Conservation (phyloP, 2,113 vertebrate species). For the Poeciliopsis prolifica region DNA sequence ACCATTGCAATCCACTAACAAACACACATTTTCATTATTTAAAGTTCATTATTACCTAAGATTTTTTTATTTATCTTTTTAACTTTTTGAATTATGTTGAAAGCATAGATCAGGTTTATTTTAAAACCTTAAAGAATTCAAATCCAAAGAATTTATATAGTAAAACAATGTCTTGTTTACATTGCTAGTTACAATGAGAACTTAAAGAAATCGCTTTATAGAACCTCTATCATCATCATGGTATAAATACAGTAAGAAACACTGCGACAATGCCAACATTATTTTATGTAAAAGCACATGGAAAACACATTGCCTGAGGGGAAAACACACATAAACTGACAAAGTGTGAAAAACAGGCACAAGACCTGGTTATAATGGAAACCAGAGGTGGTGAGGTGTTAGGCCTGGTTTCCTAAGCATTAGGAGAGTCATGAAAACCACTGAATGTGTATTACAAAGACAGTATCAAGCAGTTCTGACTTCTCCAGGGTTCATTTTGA, state of each 20-base stretch:
- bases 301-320: constrained; percentile 1
- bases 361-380: neutral
- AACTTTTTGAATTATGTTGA: too few species aligned
- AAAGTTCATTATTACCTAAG: too few species aligned
- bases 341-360: neutral
- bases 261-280: constrained; percentile 9
- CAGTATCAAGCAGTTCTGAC: neutral
- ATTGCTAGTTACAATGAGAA: neutral
- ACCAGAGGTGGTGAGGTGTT: constrained; percentile 9
- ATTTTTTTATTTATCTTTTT: too few species aligned
- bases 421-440: neutral
- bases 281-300: constrained; percentile 20
- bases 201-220: neutral
- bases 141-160: too few species aligned
- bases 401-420: constrained; percentile 1
- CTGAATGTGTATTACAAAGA: constrained; percentile 1
- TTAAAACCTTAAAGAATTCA: too few species aligned
- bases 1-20: too few species aligned
- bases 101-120: too few species aligned
- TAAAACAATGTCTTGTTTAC: too few species aligned
- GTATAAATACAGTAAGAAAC: constrained; percentile 6
- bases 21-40: too few species aligned
- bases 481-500: constrained; percentile 11
- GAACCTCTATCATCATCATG: neutral
- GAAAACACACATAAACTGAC: neutral